phyloP scores from a whole-genome alignment of 2,888 invertebrate genomes.

The Leptopilina syphax region DNA sequence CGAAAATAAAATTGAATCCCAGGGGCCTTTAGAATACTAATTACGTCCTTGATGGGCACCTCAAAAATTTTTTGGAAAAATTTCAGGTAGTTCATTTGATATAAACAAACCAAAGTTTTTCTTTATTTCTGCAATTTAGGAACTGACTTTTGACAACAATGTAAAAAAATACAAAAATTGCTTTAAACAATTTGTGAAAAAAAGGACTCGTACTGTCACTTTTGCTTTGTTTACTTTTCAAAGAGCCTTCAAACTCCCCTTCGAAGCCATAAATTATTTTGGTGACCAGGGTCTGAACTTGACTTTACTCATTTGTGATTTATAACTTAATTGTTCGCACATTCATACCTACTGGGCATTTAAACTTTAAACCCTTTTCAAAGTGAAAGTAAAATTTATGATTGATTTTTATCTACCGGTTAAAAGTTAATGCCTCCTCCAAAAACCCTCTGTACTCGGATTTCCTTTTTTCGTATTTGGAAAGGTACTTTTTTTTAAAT shows the following conservation, averaged over 20 bases:
- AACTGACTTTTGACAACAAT: not conserved
- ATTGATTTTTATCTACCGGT: not conserved
- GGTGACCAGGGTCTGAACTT: not conserved
- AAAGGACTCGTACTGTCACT: conserved; percentile 3
- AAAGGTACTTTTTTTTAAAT: not conserved
- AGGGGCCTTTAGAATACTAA: not conserved
- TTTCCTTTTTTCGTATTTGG: no score
- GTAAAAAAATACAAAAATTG: not conserved
- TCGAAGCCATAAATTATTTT: conserved; percentile 14
- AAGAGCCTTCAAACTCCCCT: conserved; percentile 4
- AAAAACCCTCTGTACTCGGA: not conserved
- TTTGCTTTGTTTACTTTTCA: conserved; percentile 32
- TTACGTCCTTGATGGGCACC: not conserved
- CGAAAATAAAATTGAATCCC: not conserved
- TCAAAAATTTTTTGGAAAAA: not conserved
- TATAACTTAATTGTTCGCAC: conserved; percentile 7
- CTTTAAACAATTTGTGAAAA: no score
- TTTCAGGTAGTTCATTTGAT: conserved; percentile 2
- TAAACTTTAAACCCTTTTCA: not conserved
- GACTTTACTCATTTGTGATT: conserved; percentile 1
- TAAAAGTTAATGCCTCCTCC: not conserved
- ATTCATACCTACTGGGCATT: conserved; percentile 9
- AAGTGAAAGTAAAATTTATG: conserved; percentile 4
- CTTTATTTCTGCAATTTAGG: no score
- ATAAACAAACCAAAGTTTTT: conserved; percentile 7